Evolutionary conservation across 2,888 invertebrate species (phyloP).

Genomic region (Brassicogethes aeneus): DNA sequence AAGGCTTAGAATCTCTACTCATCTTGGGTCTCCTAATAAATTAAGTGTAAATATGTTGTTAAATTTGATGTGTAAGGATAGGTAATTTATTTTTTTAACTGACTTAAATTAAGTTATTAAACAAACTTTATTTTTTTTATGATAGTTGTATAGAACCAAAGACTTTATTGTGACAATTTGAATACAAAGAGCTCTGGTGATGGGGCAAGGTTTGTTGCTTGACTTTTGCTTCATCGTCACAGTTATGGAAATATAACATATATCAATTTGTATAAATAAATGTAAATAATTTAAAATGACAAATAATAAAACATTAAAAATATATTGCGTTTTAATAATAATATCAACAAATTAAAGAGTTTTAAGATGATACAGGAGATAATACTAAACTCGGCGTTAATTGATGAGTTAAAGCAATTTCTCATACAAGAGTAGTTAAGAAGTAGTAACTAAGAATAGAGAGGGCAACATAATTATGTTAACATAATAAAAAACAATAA

Average conservation of each 20-base stretch:
- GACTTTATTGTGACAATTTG: conserved; percentile 12
- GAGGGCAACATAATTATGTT: too few species aligned
- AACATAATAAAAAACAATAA: too few species aligned
- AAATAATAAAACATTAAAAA: not conserved
- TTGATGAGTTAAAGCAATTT: too few species aligned
- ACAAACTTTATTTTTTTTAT: conserved; percentile 21
- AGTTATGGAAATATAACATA: too few species aligned
- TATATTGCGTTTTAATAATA: not conserved
- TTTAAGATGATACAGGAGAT: too few species aligned
- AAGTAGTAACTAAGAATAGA: too few species aligned
- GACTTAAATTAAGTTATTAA: conserved; percentile 16
- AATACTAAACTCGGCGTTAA: too few species aligned
- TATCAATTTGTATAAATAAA: too few species aligned
- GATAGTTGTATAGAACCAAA: conserved; percentile 18
- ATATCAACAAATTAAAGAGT: too few species aligned
- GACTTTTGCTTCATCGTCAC: conserved; percentile 23
- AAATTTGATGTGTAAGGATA: conserved; percentile 13
- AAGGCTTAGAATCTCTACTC: conserved; percentile 8
- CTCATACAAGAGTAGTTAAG: too few species aligned
- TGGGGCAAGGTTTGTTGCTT: conserved; percentile 32
- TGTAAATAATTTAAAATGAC: not conserved
- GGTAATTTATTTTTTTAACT: conserved; percentile 23
- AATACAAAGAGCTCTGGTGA: conserved; percentile 20
- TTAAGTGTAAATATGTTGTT: conserved; percentile 13
- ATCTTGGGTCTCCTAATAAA: conserved; percentile 2